Percentiles rank a stretch among this genome's conserved stretches.
Conservation (phyloP, 2,113 vertebrate species). For the Melanostigma gelatinosum region DNA sequence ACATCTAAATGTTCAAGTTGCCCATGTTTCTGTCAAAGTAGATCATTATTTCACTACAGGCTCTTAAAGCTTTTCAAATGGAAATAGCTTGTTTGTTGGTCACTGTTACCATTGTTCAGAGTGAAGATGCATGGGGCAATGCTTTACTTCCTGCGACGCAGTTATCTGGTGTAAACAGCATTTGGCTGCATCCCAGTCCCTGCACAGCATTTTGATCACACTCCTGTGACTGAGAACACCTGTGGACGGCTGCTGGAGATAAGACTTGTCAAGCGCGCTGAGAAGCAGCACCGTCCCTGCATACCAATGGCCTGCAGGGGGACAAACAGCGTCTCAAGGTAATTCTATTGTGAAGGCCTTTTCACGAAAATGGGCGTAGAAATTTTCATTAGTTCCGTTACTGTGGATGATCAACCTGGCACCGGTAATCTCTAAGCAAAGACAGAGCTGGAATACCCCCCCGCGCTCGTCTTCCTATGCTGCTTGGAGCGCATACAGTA, state of each 20-base stretch:
- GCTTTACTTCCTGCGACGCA: conserved; percentile 18
- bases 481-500: conserved; percentile 1
- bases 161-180: conserved; percentile 62
- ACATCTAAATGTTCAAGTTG: neutral
- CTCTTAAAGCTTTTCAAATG: conserved; percentile 6
- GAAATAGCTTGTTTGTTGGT: conserved; percentile 8
- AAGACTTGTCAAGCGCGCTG: conserved; percentile 71
- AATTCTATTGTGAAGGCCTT: conserved; percentile 47
- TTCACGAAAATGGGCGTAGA: conserved; percentile 25
- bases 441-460: conserved; percentile 9
- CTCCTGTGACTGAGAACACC: conserved; percentile 74
- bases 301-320: conserved; percentile 56
- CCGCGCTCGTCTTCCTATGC: neutral
- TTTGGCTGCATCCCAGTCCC: conserved; percentile 52
- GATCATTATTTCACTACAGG: neutral
- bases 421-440: conserved; percentile 49
- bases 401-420: conserved; percentile 58
- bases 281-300: conserved; percentile 39
- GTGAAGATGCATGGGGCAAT: conserved; percentile 22
- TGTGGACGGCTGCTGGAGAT: conserved; percentile 76
- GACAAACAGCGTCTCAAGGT: conserved; percentile 36
- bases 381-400: conserved; percentile 68
- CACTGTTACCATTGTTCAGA: conserved; percentile 16
- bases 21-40: neutral
- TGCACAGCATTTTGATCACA: conserved; percentile 69